Base-by-base conservation (phyloP, 2,113 vertebrate genomes). In the Podilymbus podiceps region DNA sequence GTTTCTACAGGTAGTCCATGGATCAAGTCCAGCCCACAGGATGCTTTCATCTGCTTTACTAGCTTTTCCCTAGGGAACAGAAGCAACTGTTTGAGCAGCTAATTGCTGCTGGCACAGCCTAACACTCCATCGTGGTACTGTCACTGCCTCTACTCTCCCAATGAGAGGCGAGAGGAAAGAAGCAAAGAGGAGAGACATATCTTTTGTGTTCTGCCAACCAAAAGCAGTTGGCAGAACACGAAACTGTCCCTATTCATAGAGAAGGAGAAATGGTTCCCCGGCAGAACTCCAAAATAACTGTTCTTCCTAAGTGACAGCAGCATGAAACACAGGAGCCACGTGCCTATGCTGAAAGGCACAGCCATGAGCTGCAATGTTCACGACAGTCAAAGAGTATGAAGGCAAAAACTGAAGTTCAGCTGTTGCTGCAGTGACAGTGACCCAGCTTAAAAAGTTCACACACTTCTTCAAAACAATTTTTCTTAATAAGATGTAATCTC, bases 1-100 rank as follows among this genome's bases (percentile, higher is more conserved):
- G 40, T 66, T 93, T 89, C 91, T 78, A 95, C 86, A 93, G 89
- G 86, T 90, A 94, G 89, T 71, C 59, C 42, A 63, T 86, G 76
- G 76, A 93, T 93, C 73, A 94, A 84, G 30, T 64, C 28, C 55
- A 81, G 76, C 21, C 90, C 68, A 59, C 19, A 63, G 28, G 76
- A 87, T 72, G 62, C 71, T 91, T 89, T 93, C 81, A 68, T 73
- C 59, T 66, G 35, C 68, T 73, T 77, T 83, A 44, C 33, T 33
- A 69, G 56, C 20, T 77, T 89, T 91, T 85, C 80, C 55, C 93
- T 52, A 59, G 86, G 60, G 86, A 92, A 72, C 31, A 56, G 60
- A 77, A 85, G 11, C 52, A 86, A 89, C 75, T 83, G 46, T 83
- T 94, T 72, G 58, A 88, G 72, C 33, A 95, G 67, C 40, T 89